Percentiles rank a stretch among this genome's conserved stretches.
Conservation (phyloP, 2,113 vertebrate genomes). For the Microtus richardsoni region DNA sequence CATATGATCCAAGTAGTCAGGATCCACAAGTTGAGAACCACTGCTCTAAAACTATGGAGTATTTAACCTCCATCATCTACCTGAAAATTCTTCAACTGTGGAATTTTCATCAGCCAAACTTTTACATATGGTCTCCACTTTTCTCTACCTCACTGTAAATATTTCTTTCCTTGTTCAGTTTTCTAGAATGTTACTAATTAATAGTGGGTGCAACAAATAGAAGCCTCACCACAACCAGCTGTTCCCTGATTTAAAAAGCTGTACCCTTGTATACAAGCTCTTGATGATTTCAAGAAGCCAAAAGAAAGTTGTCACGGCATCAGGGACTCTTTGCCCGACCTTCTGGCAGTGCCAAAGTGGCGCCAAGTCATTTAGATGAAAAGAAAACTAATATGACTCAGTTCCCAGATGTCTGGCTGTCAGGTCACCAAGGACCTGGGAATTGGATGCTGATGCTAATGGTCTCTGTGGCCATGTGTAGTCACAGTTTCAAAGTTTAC, state of each 20-base stretch:
- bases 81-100: background rate
- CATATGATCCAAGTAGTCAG: background rate
- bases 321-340: conserved; percentile 41
- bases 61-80: conserved; percentile 18
- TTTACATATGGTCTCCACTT: conserved; percentile 60
- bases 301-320: conserved; percentile 73
- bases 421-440: conserved; percentile 71
- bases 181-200: conserved; percentile 79
- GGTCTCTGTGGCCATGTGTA: conserved; percentile 59
- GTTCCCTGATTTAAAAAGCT: conserved; percentile 77
- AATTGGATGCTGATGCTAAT: conserved; percentile 60
- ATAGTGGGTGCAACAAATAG: conserved; percentile 75
- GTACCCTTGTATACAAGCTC: conserved; percentile 70
- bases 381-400: conserved; percentile 76
- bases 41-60: background rate
- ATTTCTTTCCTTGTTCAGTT: conserved; percentile 67
- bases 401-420: conserved; percentile 75
- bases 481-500: conserved; percentile 50
- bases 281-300: conserved; percentile 79
- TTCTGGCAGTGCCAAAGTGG: conserved; percentile 65
- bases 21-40: background rate
- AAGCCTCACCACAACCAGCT: conserved; percentile 77
- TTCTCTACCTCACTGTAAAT: conserved; percentile 34
- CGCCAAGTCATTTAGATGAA: conserved; percentile 77
- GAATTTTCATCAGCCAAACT: background rate